phyloP scores from a whole-genome alignment of 1,140 invertebrate species.

The Orussus abietinus region DNA sequence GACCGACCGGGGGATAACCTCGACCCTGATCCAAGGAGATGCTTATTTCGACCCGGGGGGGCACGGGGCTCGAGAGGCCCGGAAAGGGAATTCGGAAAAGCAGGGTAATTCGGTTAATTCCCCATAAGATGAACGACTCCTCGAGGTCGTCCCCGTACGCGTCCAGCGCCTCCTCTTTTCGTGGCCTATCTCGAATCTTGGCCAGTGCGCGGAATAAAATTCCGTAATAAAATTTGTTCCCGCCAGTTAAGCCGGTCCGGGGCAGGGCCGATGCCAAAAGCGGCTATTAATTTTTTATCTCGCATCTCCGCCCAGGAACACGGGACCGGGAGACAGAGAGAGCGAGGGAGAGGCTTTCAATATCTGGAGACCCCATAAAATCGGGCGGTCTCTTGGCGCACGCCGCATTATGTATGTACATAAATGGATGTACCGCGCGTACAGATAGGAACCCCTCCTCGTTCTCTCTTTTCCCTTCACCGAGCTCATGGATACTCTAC shows the following conservation, averaged over 20 bases:
- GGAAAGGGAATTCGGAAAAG: too few species aligned
- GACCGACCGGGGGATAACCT: too few species aligned
- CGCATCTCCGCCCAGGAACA: conserved; percentile 33
- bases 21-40: too few species aligned
- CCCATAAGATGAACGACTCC: conserved; percentile 6
- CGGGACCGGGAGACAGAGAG: conserved; percentile 14
- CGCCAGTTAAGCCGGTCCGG: conserved; percentile 41
- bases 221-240: conserved; percentile 54
- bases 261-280: conserved; percentile 39
- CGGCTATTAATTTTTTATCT: conserved; percentile 54
- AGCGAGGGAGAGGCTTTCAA: conserved; percentile 36
- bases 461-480: not conserved
- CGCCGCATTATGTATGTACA: conserved; percentile 32
- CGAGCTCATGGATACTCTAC: conserved; percentile 3
- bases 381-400: conserved; percentile 19
- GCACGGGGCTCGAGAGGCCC: conserved; percentile 18
- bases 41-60: too few species aligned
- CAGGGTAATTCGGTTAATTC: too few species aligned
- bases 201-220: conserved; percentile 39
- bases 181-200: conserved; percentile 28
- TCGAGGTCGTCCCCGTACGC: conserved; percentile 33
- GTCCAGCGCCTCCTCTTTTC: conserved; percentile 11
- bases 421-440: conserved; percentile 25
- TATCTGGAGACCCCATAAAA: conserved; percentile 39
- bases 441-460: conserved; percentile 4